Conservation (phyloP, 2,888 invertebrate species). For the Drosophila seclusa region DNA sequence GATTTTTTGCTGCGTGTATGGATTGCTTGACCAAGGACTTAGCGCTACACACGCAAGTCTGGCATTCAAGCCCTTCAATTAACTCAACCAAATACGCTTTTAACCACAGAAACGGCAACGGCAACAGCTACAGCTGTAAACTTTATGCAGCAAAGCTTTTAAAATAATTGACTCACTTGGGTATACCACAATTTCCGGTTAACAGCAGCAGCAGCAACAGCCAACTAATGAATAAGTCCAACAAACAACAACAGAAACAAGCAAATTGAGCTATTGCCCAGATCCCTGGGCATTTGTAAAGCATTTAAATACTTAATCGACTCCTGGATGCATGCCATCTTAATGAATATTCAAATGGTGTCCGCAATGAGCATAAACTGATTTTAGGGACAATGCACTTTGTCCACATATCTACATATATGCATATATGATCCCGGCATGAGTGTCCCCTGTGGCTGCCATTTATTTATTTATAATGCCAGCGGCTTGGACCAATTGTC, state of each 20-base stretch:
- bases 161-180: slow-evolving; percentile 82
- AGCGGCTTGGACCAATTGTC: slow-evolving; percentile 42
- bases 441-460: slow-evolving; percentile 20
- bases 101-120: slow-evolving; percentile 46
- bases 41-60: neutral
- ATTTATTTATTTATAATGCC: slow-evolving; percentile 60
- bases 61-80: slow-evolving; percentile 56
- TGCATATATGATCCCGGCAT: neutral
- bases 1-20: neutral
- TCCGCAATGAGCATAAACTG: slow-evolving; percentile 30
- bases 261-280: slow-evolving; percentile 11
- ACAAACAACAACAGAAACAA: slow-evolving; percentile 28
- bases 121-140: slow-evolving; percentile 51
- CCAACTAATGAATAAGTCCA: slow-evolving; percentile 71
- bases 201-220: slow-evolving; percentile 68
- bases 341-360: slow-evolving; percentile 68
- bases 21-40: slow-evolving; percentile 15
- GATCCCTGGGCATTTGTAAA: slow-evolving; percentile 51
- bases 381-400: slow-evolving; percentile 17
- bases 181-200: slow-evolving; percentile 79
- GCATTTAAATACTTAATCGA: slow-evolving; percentile 71
- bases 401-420: slow-evolving; percentile 1
- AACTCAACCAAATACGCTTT: slow-evolving; percentile 62
- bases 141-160: slow-evolving; percentile 79
- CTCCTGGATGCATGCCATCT: slow-evolving; percentile 66